Evolutionary conservation across 2,797 vertebrate genomes (phyloP), one percentile per base, ranked within the genome.

Genomic region (Myotis myotis): DNA sequence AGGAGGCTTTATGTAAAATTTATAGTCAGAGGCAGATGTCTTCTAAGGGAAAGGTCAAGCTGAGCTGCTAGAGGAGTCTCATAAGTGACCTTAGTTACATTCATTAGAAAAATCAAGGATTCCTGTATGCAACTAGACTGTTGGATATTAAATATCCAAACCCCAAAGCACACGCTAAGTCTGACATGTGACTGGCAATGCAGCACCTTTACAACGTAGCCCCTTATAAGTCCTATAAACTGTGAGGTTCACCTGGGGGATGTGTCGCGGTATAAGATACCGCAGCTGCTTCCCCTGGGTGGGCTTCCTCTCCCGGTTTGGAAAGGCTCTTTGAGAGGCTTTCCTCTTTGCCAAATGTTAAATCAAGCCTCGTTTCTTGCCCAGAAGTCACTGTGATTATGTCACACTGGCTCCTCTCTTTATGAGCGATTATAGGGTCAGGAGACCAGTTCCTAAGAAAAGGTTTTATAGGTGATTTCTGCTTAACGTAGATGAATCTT

Each of bases 391-490:
- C 9, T 17, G 95, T n/a, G 49, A 79, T 84, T 71, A 92, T n/a
- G 33, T 87, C 33, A 81, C 13, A 82, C 47, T 25, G 84, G 53
- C 53, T 57, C 64, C 19, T 90, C n/a, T 93, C 36, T 81, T 84
- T 78, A 76, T 36, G 83, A 95, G 68, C 3, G 89, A 72, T 83
- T 76, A 30, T 70, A 44, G n/a, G n/a, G 85, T 76, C 79, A 91
- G 62, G 49, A 79, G 79, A 96, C 49, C 38, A 89, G 30, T 93
- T 89, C 53, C 36, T 12, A 75, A 92, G 87, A 91, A 41, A 92
- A 71, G 12, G 55, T 91, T 96, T 97, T 78, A 78, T 55, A 88
- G 36, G 38, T 97, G 38, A 91, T 96, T 92, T 82, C 55, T 97
- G 47, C 8, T 72, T 93, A 97, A 53, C 41, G 95, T 49, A 19